Percentiles rank a stretch among this genome's conserved stretches.
phyloP scores from a whole-genome alignment of 2,113 vertebrate species.

The Siniperca chuatsi region DNA sequence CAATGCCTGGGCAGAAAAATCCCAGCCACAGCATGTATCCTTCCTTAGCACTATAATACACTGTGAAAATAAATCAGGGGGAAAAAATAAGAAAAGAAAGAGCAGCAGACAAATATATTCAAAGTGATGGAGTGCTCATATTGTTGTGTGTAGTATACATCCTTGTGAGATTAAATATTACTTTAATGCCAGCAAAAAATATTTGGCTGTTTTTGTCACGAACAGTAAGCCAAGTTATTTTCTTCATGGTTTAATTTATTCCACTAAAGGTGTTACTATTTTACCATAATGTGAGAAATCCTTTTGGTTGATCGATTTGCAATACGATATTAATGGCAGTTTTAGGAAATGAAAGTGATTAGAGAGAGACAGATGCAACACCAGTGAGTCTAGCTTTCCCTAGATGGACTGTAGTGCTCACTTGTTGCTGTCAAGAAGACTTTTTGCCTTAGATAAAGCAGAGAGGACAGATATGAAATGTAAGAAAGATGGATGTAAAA shows the following conservation, averaged over 20 bases:
- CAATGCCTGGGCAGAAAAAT: slow-evolving; percentile 46
- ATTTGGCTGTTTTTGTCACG: slow-evolving; percentile 27
- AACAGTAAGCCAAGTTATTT: slow-evolving; percentile 39
- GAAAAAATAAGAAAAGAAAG: slow-evolving; percentile 15
- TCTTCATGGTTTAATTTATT: slow-evolving; percentile 49
- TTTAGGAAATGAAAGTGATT: slow-evolving; percentile 47
- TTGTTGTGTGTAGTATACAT: slow-evolving; percentile 38
- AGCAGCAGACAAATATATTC: slow-evolving; percentile 53
- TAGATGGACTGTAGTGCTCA: neutral
- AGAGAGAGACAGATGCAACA: slow-evolving; percentile 26
- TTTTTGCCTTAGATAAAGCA: slow-evolving; percentile 19
- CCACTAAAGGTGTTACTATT: slow-evolving; percentile 50
- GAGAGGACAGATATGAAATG: slow-evolving; percentile 16
- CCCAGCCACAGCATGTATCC: slow-evolving; percentile 44
- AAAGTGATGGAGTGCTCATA: slow-evolving; percentile 44
- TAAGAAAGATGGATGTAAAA: slow-evolving; percentile 3
- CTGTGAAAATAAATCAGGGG: slow-evolving; percentile 46
- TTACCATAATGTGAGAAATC: slow-evolving; percentile 46
- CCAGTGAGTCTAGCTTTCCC: neutral
- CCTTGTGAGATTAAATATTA: slow-evolving; percentile 50
- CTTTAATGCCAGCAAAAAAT: slow-evolving; percentile 35
- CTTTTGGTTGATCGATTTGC: slow-evolving; percentile 27
- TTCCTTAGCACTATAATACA: slow-evolving; percentile 25
- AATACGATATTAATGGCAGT: slow-evolving; percentile 24
- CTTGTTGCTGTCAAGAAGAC: neutral